Percentiles rank a stretch among this genome's conserved stretches.
These are phyloP conservation scores for Grallaria varia DNA, from an alignment of 2,113 vertebrate genomes.

Conservation along the genomic window DNA sequence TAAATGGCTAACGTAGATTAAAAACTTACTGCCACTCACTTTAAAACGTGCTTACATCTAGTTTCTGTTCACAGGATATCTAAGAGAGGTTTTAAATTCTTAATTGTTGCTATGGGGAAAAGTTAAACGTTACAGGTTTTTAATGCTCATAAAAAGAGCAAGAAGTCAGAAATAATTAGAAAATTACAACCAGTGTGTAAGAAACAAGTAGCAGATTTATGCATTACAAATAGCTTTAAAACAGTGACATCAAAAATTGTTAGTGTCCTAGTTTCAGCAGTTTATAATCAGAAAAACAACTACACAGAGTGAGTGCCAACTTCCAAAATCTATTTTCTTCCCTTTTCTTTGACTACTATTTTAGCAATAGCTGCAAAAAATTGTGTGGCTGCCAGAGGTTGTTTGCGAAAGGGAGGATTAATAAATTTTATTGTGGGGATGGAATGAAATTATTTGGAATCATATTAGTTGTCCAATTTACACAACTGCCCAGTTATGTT, in stretches of 20 bases:
- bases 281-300: neutral
- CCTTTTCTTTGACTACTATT: neutral
- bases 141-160: neutral
- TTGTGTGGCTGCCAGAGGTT: neutral
- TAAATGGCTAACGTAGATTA: neutral
- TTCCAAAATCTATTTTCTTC: neutral
- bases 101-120: neutral
- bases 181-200: neutral
- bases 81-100: neutral
- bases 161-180: neutral
- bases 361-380: neutral
- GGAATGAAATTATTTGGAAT: slow-evolving; percentile 19
- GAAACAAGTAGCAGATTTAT: neutral
- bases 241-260: neutral
- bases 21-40: neutral
- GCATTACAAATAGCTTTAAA: neutral
- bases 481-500: neutral
- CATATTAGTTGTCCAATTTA: neutral
- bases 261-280: neutral
- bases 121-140: neutral
- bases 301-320: neutral
- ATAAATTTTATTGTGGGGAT: neutral
- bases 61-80: neutral
- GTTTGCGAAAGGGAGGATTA: neutral
- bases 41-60: neutral